Conservation (phyloP, 37 sponge, comb jelly and placozoan species). For the Beroe forskalii region DNA sequence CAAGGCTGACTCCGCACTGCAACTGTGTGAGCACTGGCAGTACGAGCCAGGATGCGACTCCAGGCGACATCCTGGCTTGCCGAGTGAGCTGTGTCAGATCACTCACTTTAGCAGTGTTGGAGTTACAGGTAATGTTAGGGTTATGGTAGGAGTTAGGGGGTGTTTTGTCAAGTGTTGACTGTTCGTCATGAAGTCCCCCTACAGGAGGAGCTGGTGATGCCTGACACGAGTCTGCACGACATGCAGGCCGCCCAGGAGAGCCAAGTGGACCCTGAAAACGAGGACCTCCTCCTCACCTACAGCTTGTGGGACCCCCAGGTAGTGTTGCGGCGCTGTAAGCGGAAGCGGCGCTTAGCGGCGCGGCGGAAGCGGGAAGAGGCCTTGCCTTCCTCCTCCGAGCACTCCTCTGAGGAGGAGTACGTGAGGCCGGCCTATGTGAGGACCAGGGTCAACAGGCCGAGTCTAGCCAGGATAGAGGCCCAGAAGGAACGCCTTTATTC, state of each 20-base stretch:
- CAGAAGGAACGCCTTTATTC: constrained; percentile 28
- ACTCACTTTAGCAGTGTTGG: too few relatives aligned
- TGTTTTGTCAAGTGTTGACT: too few relatives aligned
- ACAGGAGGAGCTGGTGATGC: constrained; percentile 50
- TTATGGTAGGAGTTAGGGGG: too few relatives aligned
- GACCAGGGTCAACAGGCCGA: neutral
- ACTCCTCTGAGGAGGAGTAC: constrained; percentile 59
- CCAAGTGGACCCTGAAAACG: neutral
- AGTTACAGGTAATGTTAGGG: too few relatives aligned
- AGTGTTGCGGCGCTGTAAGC: neutral
- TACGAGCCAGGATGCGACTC: too few relatives aligned
- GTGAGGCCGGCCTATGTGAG: constrained; percentile 11
- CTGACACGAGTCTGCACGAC: constrained; percentile 43
- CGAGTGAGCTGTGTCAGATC: too few relatives aligned
- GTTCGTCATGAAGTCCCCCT: too few relatives aligned
- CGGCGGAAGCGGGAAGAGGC: constrained; percentile 26
- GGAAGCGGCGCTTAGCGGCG: constrained; percentile 12
- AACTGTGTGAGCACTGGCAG: too few relatives aligned
- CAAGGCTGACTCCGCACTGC: too few relatives aligned
- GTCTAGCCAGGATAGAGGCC: neutral
- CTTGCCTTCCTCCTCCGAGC: constrained; percentile 51
- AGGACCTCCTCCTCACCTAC: constrained; percentile 57
- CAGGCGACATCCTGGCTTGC: too few relatives aligned
- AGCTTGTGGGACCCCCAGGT: constrained; percentile 54
- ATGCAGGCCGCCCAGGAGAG: constrained; percentile 46